Evolutionary conservation across 2,113 vertebrate species (phyloP), one percentile per base, ranked within the genome.

Genomic region (Oceanodroma tethys): DNA sequence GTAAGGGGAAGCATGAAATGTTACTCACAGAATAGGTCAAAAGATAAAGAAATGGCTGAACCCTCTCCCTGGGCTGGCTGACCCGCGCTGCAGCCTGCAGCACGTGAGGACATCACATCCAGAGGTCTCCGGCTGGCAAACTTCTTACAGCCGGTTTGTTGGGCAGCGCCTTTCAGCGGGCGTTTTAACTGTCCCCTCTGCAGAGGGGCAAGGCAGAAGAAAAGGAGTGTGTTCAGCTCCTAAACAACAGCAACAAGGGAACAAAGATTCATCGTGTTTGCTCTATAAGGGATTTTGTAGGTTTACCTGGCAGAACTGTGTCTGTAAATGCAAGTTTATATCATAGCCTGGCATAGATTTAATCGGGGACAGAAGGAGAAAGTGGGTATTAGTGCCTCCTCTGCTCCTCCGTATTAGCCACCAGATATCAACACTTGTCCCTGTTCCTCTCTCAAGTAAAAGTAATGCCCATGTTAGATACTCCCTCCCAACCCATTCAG

Each of bases 41-140:
- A 63, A 75, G 45, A 48, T 50, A 84, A 53, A 74, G 42, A 85
- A 85, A 40, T 7, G 55, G 74, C 13, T 82, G 70, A 80, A 60
- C 34, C 12, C 60, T 70, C 36, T 40, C 23, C 45, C 36, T 22
- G 50, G 22, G 48, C 65, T 90, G 68, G 32, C 58, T 36, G 75
- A 40, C 0, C 1, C 42, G 14, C 0, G 0, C 20, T 43, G 74
- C 45, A 67, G 40, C 50, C 65, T 62, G 59, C 47, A 48, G 59
- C 13, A 45, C 1, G 1, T 3, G 78, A 66, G 81, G 58, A 21
- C 19, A 23, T 38, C 2, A 0, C 7, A 7, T n/a, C 36, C 48
- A 42, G 62, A 23, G 8, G 16, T 30, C 53, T 63, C 45, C 53
- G 80, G 52, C 52, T n/a, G 19, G 40, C 63, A 62, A 2, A n/a